A percentile compares a stretch with the other conserved stretches of the same genome.
These are phyloP conservation scores for Gymnocheta viridis DNA, from an alignment of 2,888 invertebrate species.

Conservation along the genomic window DNA sequence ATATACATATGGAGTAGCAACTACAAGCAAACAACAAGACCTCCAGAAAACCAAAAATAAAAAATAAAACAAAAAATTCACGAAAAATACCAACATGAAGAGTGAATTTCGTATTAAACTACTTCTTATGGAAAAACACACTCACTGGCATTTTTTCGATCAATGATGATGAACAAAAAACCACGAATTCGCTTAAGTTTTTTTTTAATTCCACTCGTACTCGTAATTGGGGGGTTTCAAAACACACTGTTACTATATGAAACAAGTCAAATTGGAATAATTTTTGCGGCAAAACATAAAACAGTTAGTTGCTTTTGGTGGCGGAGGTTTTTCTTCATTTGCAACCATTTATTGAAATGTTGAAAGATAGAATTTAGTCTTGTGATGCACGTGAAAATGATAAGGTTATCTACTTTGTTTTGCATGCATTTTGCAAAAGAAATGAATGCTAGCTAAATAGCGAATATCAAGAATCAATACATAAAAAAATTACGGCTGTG, in stretches of 20 bases:
- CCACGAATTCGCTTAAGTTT: slow-evolving; percentile 30
- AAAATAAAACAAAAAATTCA: slow-evolving; percentile 11
- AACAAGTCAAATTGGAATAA: slow-evolving; percentile 31
- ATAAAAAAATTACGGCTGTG: too few relatives aligned
- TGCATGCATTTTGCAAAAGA: too few relatives aligned
- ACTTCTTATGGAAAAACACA: slow-evolving; percentile 11
- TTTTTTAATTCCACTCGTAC: slow-evolving; percentile 16
- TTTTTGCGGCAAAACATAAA: slow-evolving; percentile 66
- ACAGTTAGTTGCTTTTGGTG: slow-evolving; percentile 36
- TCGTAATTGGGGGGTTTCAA: slow-evolving; percentile 41
- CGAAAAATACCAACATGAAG: slow-evolving; percentile 18
- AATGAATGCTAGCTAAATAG: too few relatives aligned
- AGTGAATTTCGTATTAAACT: slow-evolving; percentile 25
- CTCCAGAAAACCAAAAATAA: slow-evolving; percentile 12
- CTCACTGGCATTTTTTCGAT: neutral
- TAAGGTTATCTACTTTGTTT: neutral
- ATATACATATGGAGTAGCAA: neutral
- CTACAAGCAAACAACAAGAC: slow-evolving; percentile 23
- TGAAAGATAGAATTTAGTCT: slow-evolving; percentile 38
- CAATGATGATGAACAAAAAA: slow-evolving; percentile 28
- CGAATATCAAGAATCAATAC: too few relatives aligned
- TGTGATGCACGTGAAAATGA: neutral
- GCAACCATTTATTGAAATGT: slow-evolving; percentile 51
- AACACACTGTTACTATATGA: slow-evolving; percentile 13
- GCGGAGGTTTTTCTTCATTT: slow-evolving; percentile 24